A percentile compares a stretch with the other conserved stretches of the same genome.
phyloP scores from a whole-genome alignment of 2,888 invertebrate genomes.

The Caenorhabditis sp. region DNA sequence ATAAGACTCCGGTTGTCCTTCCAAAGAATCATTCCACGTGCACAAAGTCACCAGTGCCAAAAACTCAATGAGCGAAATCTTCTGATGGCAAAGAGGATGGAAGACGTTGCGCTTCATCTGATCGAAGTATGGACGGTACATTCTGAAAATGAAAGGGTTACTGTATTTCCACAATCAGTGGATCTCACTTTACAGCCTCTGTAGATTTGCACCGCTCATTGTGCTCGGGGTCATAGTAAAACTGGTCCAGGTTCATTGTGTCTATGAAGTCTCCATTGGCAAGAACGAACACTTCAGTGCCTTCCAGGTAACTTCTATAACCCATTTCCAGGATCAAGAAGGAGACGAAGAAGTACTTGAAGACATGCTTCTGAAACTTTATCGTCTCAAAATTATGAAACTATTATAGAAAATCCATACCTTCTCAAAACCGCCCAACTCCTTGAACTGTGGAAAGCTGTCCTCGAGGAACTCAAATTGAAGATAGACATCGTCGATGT shows the following conservation, averaged over 20 bases:
- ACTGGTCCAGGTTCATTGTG: conserved; percentile 43
- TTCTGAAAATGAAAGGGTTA: conserved; percentile 12
- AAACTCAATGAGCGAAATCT: conserved; percentile 49
- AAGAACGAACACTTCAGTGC: conserved; percentile 49
- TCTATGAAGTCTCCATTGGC: conserved; percentile 62
- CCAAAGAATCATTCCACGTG: conserved; percentile 55
- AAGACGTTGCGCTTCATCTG: conserved; percentile 57
- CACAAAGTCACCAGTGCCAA: conserved; percentile 37
- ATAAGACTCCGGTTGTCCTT: conserved; percentile 47
- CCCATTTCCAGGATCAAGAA: conserved; percentile 58
- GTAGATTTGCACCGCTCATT: conserved; percentile 36
- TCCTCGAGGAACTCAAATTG: conserved; percentile 54
- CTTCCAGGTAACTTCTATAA: conserved; percentile 42
- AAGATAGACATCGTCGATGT: conserved; percentile 46
- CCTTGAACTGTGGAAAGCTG: conserved; percentile 48
- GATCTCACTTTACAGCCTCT: conserved; percentile 41
- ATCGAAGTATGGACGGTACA: conserved; percentile 58
- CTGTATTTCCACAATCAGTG: not conserved
- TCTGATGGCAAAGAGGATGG: conserved; percentile 39
- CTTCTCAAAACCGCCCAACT: conserved; percentile 38
- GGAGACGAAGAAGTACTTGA: conserved; percentile 58
- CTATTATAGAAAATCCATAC: not conserved
- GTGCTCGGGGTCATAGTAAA: conserved; percentile 55
- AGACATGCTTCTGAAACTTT: conserved; percentile 45
- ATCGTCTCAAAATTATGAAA: no score